Conservation (phyloP, 2,888 invertebrate genomes). For the Dasysyrphus albostriatus region DNA sequence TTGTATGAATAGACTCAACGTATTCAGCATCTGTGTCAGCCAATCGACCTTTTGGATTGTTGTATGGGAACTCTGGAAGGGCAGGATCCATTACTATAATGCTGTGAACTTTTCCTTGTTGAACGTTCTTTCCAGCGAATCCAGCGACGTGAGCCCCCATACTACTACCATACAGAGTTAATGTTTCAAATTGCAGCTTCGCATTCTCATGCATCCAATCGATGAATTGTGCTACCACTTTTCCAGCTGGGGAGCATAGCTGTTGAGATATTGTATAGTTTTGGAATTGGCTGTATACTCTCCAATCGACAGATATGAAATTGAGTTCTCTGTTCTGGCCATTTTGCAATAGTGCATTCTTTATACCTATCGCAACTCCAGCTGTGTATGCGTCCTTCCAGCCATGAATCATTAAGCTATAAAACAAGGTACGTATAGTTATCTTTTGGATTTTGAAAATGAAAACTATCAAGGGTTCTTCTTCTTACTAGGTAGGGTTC, state of each 20-base stretch:
- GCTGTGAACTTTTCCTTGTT: slow-evolving; percentile 85
- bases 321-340: slow-evolving; percentile 85
- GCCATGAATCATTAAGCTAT: slow-evolving; percentile 84
- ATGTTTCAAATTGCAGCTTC: slow-evolving; percentile 83
- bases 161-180: slow-evolving; percentile 85
- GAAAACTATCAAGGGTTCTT: not conserved
- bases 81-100: slow-evolving; percentile 84
- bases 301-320: slow-evolving; percentile 86
- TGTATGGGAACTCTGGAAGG: slow-evolving; percentile 76
- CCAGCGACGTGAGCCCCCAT: slow-evolving; percentile 86
- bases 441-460: not conserved
- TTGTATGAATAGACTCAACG: slow-evolving; percentile 79
- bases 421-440: not conserved
- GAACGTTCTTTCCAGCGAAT: slow-evolving; percentile 85
- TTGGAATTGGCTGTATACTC: slow-evolving; percentile 83
- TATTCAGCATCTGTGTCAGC: slow-evolving; percentile 78
- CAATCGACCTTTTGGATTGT: slow-evolving; percentile 69
- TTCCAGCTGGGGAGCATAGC: slow-evolving; percentile 76
- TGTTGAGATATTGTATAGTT: slow-evolving; percentile 85
- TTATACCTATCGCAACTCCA: slow-evolving; percentile 55
- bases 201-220: slow-evolving; percentile 84
- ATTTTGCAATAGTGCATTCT: slow-evolving; percentile 84
- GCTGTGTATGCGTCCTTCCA: slow-evolving; percentile 85
- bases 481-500: slow-evolving; percentile 39
- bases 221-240: slow-evolving; percentile 77